Percentiles rank a stretch among this genome's conserved stretches.
Conservation (phyloP, 2,797 vertebrate species). For the Sciurus vulgaris region DNA sequence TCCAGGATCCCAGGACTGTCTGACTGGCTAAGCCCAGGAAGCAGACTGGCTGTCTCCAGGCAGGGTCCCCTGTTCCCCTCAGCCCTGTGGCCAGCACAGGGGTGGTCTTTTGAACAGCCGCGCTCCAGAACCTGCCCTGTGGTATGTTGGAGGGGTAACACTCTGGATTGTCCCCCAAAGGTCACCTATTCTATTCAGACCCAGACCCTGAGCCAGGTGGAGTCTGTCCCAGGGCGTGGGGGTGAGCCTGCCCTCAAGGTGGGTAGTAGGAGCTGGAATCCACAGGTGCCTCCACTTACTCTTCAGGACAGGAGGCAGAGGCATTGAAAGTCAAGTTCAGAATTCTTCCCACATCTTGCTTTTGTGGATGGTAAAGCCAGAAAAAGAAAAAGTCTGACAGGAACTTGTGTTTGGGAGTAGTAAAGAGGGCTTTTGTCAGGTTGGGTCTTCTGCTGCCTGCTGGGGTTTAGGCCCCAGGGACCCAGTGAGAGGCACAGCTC, state of each 20-base stretch:
- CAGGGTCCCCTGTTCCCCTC: neutral
- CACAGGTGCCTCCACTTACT: neutral
- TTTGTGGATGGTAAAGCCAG: neutral
- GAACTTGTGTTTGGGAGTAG: neutral
- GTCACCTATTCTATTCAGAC: neutral
- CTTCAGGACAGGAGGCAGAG: neutral
- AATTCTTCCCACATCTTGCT: neutral
- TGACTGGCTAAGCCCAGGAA: no score
- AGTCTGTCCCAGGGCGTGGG: neutral
- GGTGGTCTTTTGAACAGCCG: neutral
- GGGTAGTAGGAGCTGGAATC: neutral
- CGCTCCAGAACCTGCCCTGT: neutral
- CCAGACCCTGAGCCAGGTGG: neutral
- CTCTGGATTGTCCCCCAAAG: neutral
- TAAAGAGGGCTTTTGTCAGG: neutral
- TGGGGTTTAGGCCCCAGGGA: neutral
- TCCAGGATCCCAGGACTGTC: neutral
- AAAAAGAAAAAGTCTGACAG: neutral
- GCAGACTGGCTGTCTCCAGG: fast-evolving
- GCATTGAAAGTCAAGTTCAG: neutral
- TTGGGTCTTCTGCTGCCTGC: neutral
- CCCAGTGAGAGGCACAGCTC: neutral
- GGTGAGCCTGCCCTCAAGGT: neutral
- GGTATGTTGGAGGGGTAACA: neutral
- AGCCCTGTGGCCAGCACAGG: neutral